These are phyloP conservation scores for Gavia stellata DNA, from an alignment of 2,113 vertebrate species.

Conservation along the genomic window DNA sequence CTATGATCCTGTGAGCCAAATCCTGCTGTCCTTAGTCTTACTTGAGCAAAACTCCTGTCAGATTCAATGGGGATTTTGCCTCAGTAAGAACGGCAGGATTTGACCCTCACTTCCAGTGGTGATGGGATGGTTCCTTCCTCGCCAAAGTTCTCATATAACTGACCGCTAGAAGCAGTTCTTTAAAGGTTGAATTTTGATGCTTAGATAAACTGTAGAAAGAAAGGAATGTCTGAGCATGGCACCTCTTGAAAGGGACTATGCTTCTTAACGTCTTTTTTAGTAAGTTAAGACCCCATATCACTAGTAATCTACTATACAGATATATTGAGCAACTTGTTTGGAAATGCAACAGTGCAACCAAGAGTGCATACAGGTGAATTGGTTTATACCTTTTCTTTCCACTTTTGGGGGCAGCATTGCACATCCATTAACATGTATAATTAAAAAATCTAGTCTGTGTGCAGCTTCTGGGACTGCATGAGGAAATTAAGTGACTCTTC, in stretches of 20 bases:
- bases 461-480: background rate
- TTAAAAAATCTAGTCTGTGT: background rate
- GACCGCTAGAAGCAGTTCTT: background rate
- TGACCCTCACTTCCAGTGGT: slow-evolving; percentile 21
- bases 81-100: slow-evolving; percentile 23
- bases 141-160: background rate
- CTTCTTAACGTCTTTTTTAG: background rate
- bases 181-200: background rate
- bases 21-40: slow-evolving; percentile 65
- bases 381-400: background rate
- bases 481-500: background rate
- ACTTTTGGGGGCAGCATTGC: background rate
- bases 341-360: background rate
- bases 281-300: background rate
- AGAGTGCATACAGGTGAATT: background rate
- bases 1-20: slow-evolving; percentile 67
- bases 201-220: background rate
- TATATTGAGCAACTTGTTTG: background rate
- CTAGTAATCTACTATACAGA: background rate
- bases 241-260: background rate
- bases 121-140: background rate
- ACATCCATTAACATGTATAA: background rate
- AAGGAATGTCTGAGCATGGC: background rate
- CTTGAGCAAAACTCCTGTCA: slow-evolving; percentile 64
- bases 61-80: slow-evolving; percentile 49